Evolutionary conservation across 1,140 invertebrate genomes (phyloP).

Genomic region (Dendrolimus kikuchii): DNA sequence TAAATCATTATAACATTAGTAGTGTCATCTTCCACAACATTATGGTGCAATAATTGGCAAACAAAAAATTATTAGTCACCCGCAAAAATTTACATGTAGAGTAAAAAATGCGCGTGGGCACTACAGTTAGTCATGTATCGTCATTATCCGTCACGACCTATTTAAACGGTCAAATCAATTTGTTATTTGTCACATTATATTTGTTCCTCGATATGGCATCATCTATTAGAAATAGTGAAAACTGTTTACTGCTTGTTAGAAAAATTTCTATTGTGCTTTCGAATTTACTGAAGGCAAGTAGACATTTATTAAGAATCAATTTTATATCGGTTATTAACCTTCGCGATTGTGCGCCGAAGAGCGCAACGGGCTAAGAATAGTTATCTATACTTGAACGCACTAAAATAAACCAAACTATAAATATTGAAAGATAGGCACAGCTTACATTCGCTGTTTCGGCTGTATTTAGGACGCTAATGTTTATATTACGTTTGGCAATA

Average conservation of each 20-base stretch:
- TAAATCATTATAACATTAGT: conserved; percentile 10
- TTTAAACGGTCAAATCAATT: conserved; percentile 10
- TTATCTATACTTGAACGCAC: conserved; percentile 19
- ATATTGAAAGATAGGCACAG: background rate
- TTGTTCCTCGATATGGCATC: too few species aligned
- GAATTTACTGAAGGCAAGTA: too few species aligned
- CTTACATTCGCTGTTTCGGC: conserved; percentile 2
- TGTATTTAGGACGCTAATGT: conserved; percentile 8
- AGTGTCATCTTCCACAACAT: conserved; percentile 9
- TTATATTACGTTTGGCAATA: conserved; percentile 3
- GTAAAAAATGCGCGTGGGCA: conserved; percentile 33
- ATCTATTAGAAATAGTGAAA: too few species aligned
- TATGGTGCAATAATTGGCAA: conserved; percentile 18
- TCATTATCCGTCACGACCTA: conserved; percentile 17
- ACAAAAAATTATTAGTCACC: conserved; percentile 31
- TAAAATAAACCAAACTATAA: conserved; percentile 12
- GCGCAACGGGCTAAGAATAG: conserved; percentile 25
- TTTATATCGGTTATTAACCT: conserved; percentile 40
- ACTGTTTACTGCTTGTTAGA: too few species aligned
- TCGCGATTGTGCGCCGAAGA: conserved; percentile 14
- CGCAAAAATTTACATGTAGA: conserved; percentile 14
- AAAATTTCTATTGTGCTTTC: too few species aligned
- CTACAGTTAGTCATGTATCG: conserved; percentile 25
- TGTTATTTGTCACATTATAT: conserved; percentile 5
- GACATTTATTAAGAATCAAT: conserved; percentile 4